Base-by-base conservation (phyloP, 1,140 invertebrate species). In the Laodelphax striatellus region DNA sequence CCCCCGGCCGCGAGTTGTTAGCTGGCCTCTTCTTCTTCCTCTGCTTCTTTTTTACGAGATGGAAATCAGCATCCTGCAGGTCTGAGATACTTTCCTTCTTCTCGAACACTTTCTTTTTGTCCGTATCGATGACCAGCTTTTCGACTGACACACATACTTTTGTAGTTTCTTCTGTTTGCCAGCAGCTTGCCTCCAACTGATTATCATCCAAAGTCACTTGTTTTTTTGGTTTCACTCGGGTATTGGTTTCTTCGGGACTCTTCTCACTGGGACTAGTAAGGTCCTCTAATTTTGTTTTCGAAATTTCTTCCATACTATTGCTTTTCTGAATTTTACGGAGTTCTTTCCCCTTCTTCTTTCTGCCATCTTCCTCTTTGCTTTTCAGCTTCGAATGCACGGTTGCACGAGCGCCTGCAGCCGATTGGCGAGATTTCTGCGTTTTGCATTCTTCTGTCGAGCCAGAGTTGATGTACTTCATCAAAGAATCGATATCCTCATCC, bases 41-140 rank as follows among this genome's bases (percentile, higher is more conserved):
- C 62, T 82, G 82, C 65, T 84, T 83, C 65, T 84, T 84, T 65
- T 86, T 87, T 44, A 87, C 85, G 21, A 85, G 81, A 65, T 83
- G 77, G 70, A 86, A 87, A 57, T 87, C 85, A 1, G 67, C 55
- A 57, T 68, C 63, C 28, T 50, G 38, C 13, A 42, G 21, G 19
- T 55, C 55, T 8, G 41, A 22, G 14, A 24, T 14, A 16, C 41
- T 44, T 52, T 52, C 53, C 8, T 42, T 8, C 44, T 41, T 61
- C 9, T 61, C 42, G 13, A 52, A 50, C 8, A 19, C 17, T 22
- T 50, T 52, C 17, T 59, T 62, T 9, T 38, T 9, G 34, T 38
- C 24, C 24, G 24, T 28, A 28, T 28, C 34, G 10, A 38, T 38
- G 34, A 38, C 34, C 34, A 11, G 10, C 34, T 38, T 9, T 38